Conservation (phyloP, 2,797 vertebrate genomes). For the Rhinophrynus dorsalis region DNA sequence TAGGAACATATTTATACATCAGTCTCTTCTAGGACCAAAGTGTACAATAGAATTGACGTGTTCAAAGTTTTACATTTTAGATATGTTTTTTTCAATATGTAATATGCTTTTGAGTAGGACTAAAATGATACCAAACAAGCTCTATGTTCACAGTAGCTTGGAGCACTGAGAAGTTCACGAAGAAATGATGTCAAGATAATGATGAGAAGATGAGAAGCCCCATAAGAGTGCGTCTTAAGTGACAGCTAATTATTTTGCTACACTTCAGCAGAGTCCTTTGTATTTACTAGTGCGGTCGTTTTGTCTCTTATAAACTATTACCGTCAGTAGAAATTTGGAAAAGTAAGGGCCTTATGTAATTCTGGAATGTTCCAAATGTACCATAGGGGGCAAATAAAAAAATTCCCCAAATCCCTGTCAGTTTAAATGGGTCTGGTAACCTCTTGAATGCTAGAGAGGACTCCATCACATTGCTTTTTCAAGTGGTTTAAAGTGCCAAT, state of each 20-base stretch:
- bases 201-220: constrained; percentile 18
- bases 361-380: neutral
- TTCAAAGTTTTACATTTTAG: no score
- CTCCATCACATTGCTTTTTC: no score
- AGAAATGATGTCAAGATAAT: constrained; percentile 27
- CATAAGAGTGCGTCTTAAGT: constrained; percentile 20
- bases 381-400: neutral
- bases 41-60: no score
- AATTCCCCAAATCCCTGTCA: no score
- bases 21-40: no score
- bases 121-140: neutral
- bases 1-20: no score
- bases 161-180: constrained; percentile 30
- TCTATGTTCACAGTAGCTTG: neutral
- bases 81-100: no score
- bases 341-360: neutral
- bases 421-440: no score
- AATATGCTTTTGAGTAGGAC: no score
- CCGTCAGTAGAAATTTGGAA: constrained; percentile 40
- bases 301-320: constrained; percentile 27
- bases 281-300: constrained; percentile 27
- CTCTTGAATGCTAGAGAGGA: no score
- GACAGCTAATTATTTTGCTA: constrained; percentile 37
- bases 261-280: constrained; percentile 25
- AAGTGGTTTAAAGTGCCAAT: no score